phyloP scores from a whole-genome alignment of 2,888 invertebrate genomes.

The Cephus spinipes region DNA sequence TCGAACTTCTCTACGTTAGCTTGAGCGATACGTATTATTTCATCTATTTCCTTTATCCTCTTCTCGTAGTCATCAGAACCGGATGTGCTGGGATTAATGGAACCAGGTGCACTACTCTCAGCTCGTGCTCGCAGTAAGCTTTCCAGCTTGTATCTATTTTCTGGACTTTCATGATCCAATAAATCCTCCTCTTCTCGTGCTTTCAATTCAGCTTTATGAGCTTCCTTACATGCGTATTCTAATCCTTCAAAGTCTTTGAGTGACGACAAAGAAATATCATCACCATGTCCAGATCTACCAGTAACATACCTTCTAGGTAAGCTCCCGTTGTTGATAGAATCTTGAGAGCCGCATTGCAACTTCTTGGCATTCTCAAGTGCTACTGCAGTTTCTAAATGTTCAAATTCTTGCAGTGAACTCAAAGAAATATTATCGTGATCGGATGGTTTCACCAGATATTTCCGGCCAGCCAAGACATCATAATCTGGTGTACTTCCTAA shows the following conservation, averaged over 20 bases:
- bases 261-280: conserved; percentile 88
- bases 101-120: conserved; percentile 61
- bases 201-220: conserved; percentile 83
- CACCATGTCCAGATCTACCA: conserved; percentile 81
- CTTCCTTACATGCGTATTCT: conserved; percentile 89
- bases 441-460: conserved; percentile 83
- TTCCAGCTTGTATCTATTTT: conserved; percentile 72
- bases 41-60: conserved; percentile 77
- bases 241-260: conserved; percentile 93
- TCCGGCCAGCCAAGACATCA: conserved; percentile 85
- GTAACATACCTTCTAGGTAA: conserved; percentile 79
- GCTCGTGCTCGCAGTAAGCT: conserved; percentile 51
- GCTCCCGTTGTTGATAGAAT: conserved; percentile 85
- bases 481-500: conserved; percentile 94
- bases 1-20: conserved; percentile 75
- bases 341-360: conserved; percentile 80
- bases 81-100: conserved; percentile 66
- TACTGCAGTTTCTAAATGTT: conserved; percentile 88
- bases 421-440: conserved; percentile 94
- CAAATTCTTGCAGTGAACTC: conserved; percentile 94
- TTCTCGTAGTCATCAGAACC: conserved; percentile 75
- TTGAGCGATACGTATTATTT: conserved; percentile 76
- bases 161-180: conserved; percentile 75
- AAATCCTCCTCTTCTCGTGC: conserved; percentile 89
- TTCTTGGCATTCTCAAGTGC: conserved; percentile 78